Evolutionary conservation across 92 coral and sea anemone species (phyloP), one percentile per base, ranked within the genome.

Genomic region (Actinernus sp.): DNA sequence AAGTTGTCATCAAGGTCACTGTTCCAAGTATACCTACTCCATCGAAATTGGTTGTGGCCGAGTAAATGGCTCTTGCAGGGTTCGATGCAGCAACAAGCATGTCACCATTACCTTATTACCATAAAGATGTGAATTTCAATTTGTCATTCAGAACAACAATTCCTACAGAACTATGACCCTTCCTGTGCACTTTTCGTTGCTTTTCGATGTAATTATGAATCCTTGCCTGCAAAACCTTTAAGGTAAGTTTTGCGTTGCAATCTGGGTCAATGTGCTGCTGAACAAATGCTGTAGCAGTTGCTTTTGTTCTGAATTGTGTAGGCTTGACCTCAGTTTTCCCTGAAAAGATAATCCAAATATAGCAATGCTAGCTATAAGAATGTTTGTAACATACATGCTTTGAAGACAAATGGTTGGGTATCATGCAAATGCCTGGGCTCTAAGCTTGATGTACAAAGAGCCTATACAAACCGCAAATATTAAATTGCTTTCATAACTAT

Each of bases 41-140:
- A 46, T 63, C 65, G 41, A 63, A 78, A 14, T 46, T 68, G 70
- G 65, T 78, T 51, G 78, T 55, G 22, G 55, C 62, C 27, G 60
- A 29, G 85, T 37, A 67, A 61, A 77, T 55, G 29, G 84, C 62
- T 45, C 39, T 77, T 53, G 55, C 53, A 39, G 40, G 55, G 77
- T 77, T 68, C 27, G 77, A 77, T 66, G 70, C 64, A 77, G 77
- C 77, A 77, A 44, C 65, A 63, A 76, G 78, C 51, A 76, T 55
- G 76, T 77, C 77, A 22, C 62, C 57, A 65, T 77, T 78, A 27
- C 78, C 72, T 68, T 78, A 71, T 45, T n/a, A n/a, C n/a, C 78
- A 66, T 49, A 78, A 39, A 58, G 52, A 61, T 47, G 85, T 57
- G 78, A 68, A 46, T 71, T 58, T 48, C 18, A 68, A 25, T 27